phyloP scores from a whole-genome alignment of 2,888 invertebrate genomes.

The Volucella inflata region DNA sequence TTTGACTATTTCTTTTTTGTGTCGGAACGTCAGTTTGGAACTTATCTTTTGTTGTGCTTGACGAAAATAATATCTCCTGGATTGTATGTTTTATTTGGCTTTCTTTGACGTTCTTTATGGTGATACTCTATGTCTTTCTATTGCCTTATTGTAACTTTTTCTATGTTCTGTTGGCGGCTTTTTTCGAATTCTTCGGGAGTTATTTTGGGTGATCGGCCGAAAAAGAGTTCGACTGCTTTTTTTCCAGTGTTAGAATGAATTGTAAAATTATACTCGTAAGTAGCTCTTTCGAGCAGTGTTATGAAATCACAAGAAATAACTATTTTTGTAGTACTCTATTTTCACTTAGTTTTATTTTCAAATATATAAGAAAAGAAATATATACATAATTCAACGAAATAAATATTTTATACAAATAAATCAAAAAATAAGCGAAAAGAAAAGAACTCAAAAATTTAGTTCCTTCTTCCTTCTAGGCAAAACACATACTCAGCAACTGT shows the following conservation, averaged over 20 bases:
- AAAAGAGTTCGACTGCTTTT: no score
- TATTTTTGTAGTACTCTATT: no score
- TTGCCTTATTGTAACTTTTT: conserved; percentile 18
- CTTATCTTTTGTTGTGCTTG: conserved; percentile 52
- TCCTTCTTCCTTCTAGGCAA: no score
- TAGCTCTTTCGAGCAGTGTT: conserved; percentile 8
- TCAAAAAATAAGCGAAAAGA: no score
- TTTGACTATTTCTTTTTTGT: conserved; percentile 48
- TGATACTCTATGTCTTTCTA: conserved; percentile 19
- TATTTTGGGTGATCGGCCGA: background rate
- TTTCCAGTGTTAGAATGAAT: background rate
- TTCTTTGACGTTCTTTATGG: conserved; percentile 29
- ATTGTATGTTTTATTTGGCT: conserved; percentile 11
- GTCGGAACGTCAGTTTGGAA: conserved; percentile 34
- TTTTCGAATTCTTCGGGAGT: conserved; percentile 9
- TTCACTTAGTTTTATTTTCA: no score
- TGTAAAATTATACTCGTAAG: conserved; percentile 12
- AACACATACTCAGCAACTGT: no score
- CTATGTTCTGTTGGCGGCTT: conserved; percentile 7
- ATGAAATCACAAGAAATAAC: no score
- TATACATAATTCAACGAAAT: no score
- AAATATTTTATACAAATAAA: no score
- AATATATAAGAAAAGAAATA: no score
- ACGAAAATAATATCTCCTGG: conserved; percentile 36
- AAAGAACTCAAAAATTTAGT: no score